Base-by-base conservation (phyloP, 1,140 invertebrate species). In the Cyclina sinensis region DNA sequence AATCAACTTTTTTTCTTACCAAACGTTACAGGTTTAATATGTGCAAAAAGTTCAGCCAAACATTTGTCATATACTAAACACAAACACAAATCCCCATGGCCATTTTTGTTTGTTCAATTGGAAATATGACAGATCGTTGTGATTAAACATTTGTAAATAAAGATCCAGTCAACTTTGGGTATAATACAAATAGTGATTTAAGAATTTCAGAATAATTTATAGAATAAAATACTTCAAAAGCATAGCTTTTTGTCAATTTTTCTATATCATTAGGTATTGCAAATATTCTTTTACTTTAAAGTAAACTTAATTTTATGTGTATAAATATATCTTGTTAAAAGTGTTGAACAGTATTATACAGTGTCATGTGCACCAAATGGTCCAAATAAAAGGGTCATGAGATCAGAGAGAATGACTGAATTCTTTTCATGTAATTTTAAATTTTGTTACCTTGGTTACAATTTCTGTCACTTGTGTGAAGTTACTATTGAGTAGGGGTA, bases 121-220 rank as follows among this genome's bases (percentile, higher is more conserved):
- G 65, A 70, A 70, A 70, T 70, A 70, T 39, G 65, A 70, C 65
- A 39, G 65, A 70, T 70, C 65, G 7, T 3, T 30, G 9, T 70
- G 65, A 70, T 70, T 37, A 70, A 39, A 70, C 65, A 27, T 37
- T 18, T 37, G 65, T n/a, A 70, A 70, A 70, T 37, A 70, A 37
- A 37, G 32, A 70, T 14, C 32, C 65, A 12, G 0, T 27, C 57
- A 24, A 62, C 57, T 70, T 70, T 30, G 21, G 7, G 21, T 46
- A 78, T 43, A 74, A 76, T 48, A 76, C 39, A 76, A 76, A 76
- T 48, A 54, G 46, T 76, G 39, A 76, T 76, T 46, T 48, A 76
- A 76, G 39, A 62, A 62, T 62, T 24, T 27, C 24, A 27, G 24
- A 27, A 54, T 54, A 54, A 18, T 54, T 54, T 54, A 3, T 54